A percentile compares a stretch with the other conserved stretches of the same genome.
phyloP scores from a whole-genome alignment of 1,140 invertebrate species.

The Ceratina japonica region DNA sequence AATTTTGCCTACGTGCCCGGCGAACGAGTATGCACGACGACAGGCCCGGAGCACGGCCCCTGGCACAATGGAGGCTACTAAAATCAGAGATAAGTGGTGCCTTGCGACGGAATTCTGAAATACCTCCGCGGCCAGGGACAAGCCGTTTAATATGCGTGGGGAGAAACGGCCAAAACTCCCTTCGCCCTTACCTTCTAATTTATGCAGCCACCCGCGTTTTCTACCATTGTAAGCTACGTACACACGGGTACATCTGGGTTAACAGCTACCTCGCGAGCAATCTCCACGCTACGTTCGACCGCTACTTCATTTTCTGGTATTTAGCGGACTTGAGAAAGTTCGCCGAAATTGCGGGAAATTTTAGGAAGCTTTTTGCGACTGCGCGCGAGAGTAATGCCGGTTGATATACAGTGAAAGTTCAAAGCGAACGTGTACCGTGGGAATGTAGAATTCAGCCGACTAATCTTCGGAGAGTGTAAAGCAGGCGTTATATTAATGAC shows the following conservation, averaged over 20 bases:
- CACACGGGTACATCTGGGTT: conserved; percentile 15
- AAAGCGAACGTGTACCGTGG: neutral
- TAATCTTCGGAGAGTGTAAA: too few relatives aligned
- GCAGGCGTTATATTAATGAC: too few relatives aligned
- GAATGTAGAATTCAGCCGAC: neutral
- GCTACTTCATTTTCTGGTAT: neutral
- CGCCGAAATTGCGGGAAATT: neutral
- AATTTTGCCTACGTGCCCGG: conserved; percentile 49
- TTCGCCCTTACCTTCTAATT: conserved; percentile 63
- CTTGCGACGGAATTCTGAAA: conserved; percentile 57
- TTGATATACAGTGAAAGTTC: too few relatives aligned
- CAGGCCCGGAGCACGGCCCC: conserved; percentile 2
- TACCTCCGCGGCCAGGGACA: conserved; percentile 51
- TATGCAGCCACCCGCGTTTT: conserved; percentile 57
- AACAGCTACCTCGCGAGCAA: conserved; percentile 9
- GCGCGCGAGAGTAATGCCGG: too few relatives aligned
- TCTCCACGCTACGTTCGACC: neutral
- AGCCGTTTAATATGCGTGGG: conserved; percentile 69
- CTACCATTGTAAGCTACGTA: conserved; percentile 22
- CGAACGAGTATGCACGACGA: conserved; percentile 46
- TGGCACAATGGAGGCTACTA: conserved; percentile 61
- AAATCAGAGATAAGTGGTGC: conserved; percentile 69
- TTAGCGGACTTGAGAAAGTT: neutral
- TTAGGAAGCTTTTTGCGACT: neutral
- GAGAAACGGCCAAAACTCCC: conserved; percentile 54